Conservation (phyloP, 2,888 invertebrate genomes). For the Gari tellinella region DNA sequence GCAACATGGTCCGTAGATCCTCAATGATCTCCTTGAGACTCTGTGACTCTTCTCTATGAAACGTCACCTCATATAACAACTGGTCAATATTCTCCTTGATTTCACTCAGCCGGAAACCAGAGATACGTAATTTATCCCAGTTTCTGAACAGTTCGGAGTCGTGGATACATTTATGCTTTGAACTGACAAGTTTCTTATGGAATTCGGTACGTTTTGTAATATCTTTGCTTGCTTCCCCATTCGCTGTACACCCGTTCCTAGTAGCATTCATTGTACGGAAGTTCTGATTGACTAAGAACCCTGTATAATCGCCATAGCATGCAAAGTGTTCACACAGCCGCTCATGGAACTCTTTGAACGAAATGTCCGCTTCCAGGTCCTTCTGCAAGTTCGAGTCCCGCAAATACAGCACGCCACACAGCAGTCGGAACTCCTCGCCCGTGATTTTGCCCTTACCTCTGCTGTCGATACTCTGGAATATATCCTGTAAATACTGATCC, state of each 20-base stretch:
- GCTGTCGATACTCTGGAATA: slow-evolving; percentile 57
- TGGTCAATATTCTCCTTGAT: slow-evolving; percentile 57
- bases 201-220: slow-evolving; percentile 47
- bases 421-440: slow-evolving; percentile 42
- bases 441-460: slow-evolving; percentile 46
- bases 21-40: slow-evolving; percentile 58
- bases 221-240: slow-evolving; percentile 10
- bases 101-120: slow-evolving; percentile 58
- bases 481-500: slow-evolving; percentile 61
- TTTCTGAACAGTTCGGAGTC: slow-evolving; percentile 57
- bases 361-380: slow-evolving; percentile 23
- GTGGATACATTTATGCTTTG: slow-evolving; percentile 53
- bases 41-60: slow-evolving; percentile 57
- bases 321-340: slow-evolving; percentile 59
- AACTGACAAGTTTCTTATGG: slow-evolving; percentile 46
- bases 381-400: slow-evolving; percentile 27
- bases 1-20: slow-evolving; percentile 51
- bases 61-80: slow-evolving; percentile 56
- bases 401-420: slow-evolving; percentile 53
- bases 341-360: slow-evolving; percentile 54
- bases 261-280: slow-evolving; percentile 49
- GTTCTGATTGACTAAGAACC: slow-evolving; percentile 57
- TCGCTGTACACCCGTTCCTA: slow-evolving; percentile 24
- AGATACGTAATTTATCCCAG: slow-evolving; percentile 59
- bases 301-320: slow-evolving; percentile 57